These are phyloP conservation scores for Chloropsis hardwickii DNA, from an alignment of 2,113 vertebrate genomes.

Conservation along the genomic window DNA sequence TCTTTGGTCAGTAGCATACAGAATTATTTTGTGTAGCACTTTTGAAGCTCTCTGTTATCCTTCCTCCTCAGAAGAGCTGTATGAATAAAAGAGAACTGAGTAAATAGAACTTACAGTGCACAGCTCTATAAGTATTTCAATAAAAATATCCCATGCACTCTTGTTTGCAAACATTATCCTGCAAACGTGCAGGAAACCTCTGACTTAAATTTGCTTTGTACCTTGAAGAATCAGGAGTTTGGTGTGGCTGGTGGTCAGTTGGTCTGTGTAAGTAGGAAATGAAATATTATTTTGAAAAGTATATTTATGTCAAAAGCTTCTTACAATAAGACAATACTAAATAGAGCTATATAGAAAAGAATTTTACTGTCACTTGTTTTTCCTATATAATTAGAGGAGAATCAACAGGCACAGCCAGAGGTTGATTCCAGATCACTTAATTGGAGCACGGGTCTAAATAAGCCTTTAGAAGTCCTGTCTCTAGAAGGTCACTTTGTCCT, in stretches of 20 bases:
- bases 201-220: background rate
- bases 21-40: background rate
- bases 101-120: background rate
- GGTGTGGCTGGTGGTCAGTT: background rate
- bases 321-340: background rate
- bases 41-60: background rate
- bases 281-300: background rate
- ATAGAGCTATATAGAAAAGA: background rate
- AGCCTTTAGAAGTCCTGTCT: background rate
- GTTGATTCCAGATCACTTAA: background rate
- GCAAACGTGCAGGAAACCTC: background rate
- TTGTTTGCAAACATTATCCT: background rate
- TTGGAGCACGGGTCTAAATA: background rate
- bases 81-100: background rate
- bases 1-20: background rate
- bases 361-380: background rate
- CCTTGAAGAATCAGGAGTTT: background rate
- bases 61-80: background rate
- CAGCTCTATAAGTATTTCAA: background rate
- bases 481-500: background rate
- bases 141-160: background rate
- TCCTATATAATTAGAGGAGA: background rate
- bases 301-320: background rate
- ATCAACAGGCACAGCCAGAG: background rate
- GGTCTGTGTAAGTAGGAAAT: background rate